Conservation (phyloP, 2,888 invertebrate genomes). For the Neria commutata region DNA sequence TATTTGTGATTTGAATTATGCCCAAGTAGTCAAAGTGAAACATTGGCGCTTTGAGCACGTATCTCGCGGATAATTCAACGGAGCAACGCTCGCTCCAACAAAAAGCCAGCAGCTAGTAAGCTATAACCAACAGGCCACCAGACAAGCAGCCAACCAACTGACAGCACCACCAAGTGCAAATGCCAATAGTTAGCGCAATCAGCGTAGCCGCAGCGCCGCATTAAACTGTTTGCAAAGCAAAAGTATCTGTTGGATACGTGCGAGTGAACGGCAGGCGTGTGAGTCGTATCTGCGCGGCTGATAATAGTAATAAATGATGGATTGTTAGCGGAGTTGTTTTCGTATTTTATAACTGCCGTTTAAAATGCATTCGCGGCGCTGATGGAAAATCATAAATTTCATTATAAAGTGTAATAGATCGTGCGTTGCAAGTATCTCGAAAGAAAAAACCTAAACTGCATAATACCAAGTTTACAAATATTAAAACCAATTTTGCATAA, state of each 20-base stretch:
- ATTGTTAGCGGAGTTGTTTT: slow-evolving; percentile 49
- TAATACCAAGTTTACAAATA: slow-evolving; percentile 2
- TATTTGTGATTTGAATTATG: slow-evolving; percentile 62
- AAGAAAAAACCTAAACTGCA: slow-evolving; percentile 8
- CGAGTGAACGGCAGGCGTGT: not conserved
- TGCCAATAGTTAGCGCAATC: not conserved
- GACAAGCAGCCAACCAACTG: slow-evolving; percentile 10
- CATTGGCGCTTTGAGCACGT: slow-evolving; percentile 64
- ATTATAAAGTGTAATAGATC: not conserved
- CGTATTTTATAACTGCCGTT: slow-evolving; percentile 47
- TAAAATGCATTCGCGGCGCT: slow-evolving; percentile 43
- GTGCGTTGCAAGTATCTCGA: not conserved
- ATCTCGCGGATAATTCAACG: slow-evolving; percentile 58
- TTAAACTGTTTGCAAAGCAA: not conserved
- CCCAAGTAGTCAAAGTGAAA: slow-evolving; percentile 63
- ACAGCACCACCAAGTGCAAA: slow-evolving; percentile 19
- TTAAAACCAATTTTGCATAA: slow-evolving; percentile 13
- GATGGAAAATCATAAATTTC: slow-evolving; percentile 44
- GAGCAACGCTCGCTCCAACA: slow-evolving; percentile 13
- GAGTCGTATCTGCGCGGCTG: not conserved
- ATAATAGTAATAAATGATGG: slow-evolving; percentile 41
- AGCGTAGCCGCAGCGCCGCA: not conserved
- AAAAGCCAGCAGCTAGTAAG: not conserved
- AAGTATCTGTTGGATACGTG: slow-evolving; percentile 36
- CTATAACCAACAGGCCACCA: slow-evolving; percentile 29